phyloP scores from a whole-genome alignment of 2,888 invertebrate species.

The Cecidostiba fungosa region DNA sequence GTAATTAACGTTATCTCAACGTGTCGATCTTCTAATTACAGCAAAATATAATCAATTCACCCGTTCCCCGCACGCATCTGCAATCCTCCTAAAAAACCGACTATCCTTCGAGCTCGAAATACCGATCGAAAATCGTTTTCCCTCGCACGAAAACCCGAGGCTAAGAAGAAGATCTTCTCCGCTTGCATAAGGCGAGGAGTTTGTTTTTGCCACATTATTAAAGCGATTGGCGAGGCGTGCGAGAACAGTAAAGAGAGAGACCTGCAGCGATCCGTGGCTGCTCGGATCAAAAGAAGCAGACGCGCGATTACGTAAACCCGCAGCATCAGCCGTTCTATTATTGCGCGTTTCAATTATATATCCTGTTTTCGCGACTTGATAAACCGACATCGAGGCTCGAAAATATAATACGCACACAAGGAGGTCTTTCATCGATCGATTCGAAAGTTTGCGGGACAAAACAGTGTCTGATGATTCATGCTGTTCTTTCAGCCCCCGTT shows the following conservation, averaged over 20 bases:
- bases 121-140: constrained; percentile 17
- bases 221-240: constrained; percentile 57
- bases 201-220: constrained; percentile 59
- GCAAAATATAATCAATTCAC: neutral
- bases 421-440: constrained; percentile 17
- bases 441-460: constrained; percentile 38
- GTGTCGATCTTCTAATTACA: constrained; percentile 6
- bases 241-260: neutral
- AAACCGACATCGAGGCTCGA: too few relatives aligned
- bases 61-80: neutral
- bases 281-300: constrained; percentile 47
- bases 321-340: neutral
- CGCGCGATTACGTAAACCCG: constrained; percentile 49
- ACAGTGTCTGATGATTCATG: constrained; percentile 36
- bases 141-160: neutral
- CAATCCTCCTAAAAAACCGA: neutral
- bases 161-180: neutral
- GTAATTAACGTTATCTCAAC: constrained; percentile 16
- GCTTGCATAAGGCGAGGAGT: constrained; percentile 47
- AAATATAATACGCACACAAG: neutral
- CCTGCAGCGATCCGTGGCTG: constrained; percentile 32
- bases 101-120: neutral
- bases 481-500: neutral
- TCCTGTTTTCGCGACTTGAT: neutral
- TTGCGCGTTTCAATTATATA: constrained; percentile 18